These are phyloP conservation scores for Geococcyx californianus DNA, from an alignment of 2,113 vertebrate genomes.

Conservation along the genomic window DNA sequence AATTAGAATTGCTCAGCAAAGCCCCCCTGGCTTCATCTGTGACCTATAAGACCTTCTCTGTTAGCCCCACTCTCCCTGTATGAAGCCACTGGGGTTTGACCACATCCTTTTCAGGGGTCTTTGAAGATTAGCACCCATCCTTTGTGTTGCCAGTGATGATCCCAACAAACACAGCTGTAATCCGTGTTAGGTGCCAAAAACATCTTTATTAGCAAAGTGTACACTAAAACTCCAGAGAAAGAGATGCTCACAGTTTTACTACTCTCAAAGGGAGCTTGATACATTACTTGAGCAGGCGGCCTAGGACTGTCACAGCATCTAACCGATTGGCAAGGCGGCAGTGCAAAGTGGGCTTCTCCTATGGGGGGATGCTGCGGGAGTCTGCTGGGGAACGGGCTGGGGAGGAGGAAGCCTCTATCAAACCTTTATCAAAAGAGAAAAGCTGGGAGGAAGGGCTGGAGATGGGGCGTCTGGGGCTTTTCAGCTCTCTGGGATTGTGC, in stretches of 20 bases:
- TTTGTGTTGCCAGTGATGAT: not conserved
- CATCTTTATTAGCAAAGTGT: constrained; percentile 77
- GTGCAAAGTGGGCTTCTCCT: constrained; percentile 26
- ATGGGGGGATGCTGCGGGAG: not conserved
- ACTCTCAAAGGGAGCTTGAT: constrained; percentile 51
- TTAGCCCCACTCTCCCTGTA: accelerated
- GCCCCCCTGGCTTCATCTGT: not conserved
- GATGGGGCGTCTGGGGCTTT: not conserved
- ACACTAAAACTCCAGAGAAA: constrained; percentile 70
- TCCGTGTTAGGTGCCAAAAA: constrained; percentile 59
- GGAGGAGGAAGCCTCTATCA: constrained; percentile 25
- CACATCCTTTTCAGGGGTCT: not conserved
- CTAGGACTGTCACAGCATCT: constrained; percentile 61
- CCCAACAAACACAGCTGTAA: not conserved
- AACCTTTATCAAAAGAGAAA: constrained; percentile 52
- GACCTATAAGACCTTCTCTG: not conserved
- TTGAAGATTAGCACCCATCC: too few relatives aligned
- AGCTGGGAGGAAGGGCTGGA: not conserved
- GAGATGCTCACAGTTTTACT: constrained; percentile 69
- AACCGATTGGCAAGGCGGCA: not conserved
- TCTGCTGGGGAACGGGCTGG: not conserved
- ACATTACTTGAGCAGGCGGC: constrained; percentile 31
- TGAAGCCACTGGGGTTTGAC: not conserved
- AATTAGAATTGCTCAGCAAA: not conserved
- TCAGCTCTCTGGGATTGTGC: constrained; percentile 38